phyloP scores from a whole-genome alignment of 30 jellyfish, hydroid and myxozoan species.

The Clytia hemisphaerica region DNA sequence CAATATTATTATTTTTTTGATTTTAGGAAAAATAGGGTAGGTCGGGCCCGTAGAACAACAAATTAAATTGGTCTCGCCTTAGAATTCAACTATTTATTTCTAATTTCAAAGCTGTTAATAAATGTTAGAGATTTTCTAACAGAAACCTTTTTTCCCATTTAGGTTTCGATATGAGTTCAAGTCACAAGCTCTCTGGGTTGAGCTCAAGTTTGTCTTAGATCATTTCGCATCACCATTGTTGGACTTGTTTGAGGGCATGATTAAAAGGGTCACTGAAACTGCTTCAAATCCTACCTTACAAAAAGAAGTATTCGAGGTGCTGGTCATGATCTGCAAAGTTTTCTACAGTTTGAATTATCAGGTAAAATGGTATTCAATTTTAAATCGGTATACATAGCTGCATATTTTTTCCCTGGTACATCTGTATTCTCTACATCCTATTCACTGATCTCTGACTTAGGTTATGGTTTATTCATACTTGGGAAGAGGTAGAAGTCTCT shows the following conservation, averaged over 20 bases:
- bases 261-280: constrained; percentile 20
- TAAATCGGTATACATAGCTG: not conserved
- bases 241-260: constrained; percentile 67
- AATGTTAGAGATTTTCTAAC: too few relatives aligned
- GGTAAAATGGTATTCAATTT: constrained; percentile 31
- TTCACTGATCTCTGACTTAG: not conserved
- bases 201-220: constrained; percentile 71
- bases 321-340: constrained; percentile 58
- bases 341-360: constrained; percentile 88
- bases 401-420: not conserved
- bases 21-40: too few relatives aligned
- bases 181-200: constrained; percentile 92
- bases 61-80: too few relatives aligned
- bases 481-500: too few relatives aligned
- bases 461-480: not conserved
- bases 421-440: not conserved
- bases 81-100: too few relatives aligned
- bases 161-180: constrained; percentile 93
- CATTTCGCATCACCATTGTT: constrained; percentile 81
- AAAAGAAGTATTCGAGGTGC: constrained; percentile 58
- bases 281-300: constrained; percentile 39
- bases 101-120: too few relatives aligned
- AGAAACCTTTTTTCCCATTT: too few relatives aligned
- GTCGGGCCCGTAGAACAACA: too few relatives aligned
- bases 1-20: too few relatives aligned